Evolutionary conservation across 2,888 invertebrate genomes (phyloP).

Genomic region (Orchesellides sinensis): DNA sequence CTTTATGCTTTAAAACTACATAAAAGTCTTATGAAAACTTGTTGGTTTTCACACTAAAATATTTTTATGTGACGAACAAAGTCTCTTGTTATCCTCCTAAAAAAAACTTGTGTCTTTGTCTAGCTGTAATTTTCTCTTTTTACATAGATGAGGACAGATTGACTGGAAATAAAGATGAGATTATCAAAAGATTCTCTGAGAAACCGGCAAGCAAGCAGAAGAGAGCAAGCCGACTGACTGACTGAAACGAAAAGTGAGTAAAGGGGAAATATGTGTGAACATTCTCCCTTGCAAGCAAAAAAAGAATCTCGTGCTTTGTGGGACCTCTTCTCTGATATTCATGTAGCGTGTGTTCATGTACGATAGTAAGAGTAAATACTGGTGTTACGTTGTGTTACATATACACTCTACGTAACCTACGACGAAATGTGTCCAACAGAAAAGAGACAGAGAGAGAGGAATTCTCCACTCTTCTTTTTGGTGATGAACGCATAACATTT

Average conservation of each 20-base stretch:
- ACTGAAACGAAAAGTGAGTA: constrained; percentile 51
- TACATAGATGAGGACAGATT: constrained; percentile 8
- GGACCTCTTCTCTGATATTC: too few relatives aligned
- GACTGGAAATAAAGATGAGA: constrained; percentile 21
- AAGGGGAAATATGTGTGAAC: constrained; percentile 29
- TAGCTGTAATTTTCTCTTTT: not conserved
- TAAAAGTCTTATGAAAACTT: not conserved
- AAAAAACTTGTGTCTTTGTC: constrained; percentile 3
- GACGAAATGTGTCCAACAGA: not conserved
- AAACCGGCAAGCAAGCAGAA: constrained; percentile 47
- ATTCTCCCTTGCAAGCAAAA: constrained; percentile 12
- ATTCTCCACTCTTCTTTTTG: not conserved
- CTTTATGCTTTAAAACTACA: not conserved
- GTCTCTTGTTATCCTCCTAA: not conserved
- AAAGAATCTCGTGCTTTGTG: constrained; percentile 30
- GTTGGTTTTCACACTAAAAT: not conserved
- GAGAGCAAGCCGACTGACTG: constrained; percentile 71
- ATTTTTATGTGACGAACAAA: not conserved
- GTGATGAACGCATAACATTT: constrained; percentile 19
- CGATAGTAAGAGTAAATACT: constrained; percentile 41
- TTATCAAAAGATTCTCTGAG: constrained; percentile 4
- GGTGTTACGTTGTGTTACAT: not conserved
- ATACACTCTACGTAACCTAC: not conserved
- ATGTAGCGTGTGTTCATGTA: constrained; percentile 34
- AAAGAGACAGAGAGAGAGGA: not conserved